Evolutionary conservation across 2,888 invertebrate species (phyloP), one percentile per base, ranked within the genome.

Genomic region (Aphidius colemani): DNA sequence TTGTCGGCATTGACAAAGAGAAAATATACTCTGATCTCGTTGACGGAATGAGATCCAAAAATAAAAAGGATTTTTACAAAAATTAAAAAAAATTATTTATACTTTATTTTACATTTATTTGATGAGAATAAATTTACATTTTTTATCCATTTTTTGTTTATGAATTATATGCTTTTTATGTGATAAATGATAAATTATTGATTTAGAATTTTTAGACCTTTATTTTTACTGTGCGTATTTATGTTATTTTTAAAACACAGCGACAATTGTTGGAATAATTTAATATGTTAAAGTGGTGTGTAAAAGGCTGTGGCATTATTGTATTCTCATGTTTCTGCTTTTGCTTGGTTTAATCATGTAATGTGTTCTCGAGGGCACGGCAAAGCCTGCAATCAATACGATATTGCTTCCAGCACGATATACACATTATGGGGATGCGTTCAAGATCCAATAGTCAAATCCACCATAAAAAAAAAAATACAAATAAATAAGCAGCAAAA

Each of bases 221-320:
- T 18, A 18, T 18, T 18, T 18, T 18, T 18, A 18, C 13, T 18
- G 1, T 18, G 1, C 13, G 13, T 18, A 18, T 18, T 18, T 18
- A 18, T 18, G 2, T 18, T 18, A 18, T 18, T 30, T 30, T 30
- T 3, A 30, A 30, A 30, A 30, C 3, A 30, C 3, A 30, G 30
- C 65, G 68, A 68, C 68, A 65, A 70, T 69, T 68, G 75, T 53
- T 72, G 69, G 75, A 78, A 81, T 81, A 82, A 82, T 82, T 82
- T 82, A 82, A 82, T 82, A 82, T 80, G 80, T 80, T 82, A 5
- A 81, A 82, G 82, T 82, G 81, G 81, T 80, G 76, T 76, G 46
- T 46, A 48, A 57, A 79, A 78, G 79, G 75, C 78, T 76, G 71
- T 63, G 65, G 74, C 73, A 64, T 65, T 61, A 66, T 61, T 59